Conservation (phyloP, 1,140 invertebrate genomes). For the Drosophila mayri region DNA sequence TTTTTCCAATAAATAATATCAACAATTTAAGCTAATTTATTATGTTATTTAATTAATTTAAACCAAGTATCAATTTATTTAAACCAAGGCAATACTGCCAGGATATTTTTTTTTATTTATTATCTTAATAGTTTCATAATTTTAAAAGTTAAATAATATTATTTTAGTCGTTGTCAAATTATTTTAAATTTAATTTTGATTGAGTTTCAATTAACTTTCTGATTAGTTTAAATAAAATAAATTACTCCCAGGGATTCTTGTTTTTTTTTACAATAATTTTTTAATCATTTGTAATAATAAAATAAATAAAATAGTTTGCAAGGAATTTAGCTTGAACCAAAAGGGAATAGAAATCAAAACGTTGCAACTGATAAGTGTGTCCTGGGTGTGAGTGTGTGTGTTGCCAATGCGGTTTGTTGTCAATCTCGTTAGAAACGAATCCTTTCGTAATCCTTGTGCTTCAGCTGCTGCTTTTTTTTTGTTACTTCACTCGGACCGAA, state of each 20-base stretch:
- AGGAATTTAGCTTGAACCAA: not conserved
- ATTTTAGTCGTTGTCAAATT: not conserved
- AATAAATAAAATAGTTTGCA: not conserved
- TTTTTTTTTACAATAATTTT: not conserved
- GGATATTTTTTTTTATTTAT: too few relatives aligned
- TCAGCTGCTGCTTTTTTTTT: conserved; percentile 73
- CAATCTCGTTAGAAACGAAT: conserved; percentile 83
- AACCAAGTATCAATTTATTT: not conserved
- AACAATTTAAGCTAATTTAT: not conserved
- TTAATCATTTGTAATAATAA: not conserved
- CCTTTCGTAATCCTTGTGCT: conserved; percentile 82
- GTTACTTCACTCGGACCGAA: conserved; percentile 29
- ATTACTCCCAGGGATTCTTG: not conserved
- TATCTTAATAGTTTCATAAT: too few relatives aligned
- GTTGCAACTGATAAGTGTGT: conserved; percentile 56
- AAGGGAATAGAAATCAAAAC: conserved; percentile 53
- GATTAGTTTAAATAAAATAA: not conserved
- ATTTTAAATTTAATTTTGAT: not conserved
- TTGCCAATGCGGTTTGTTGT: conserved; percentile 76
- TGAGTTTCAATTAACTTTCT: too few relatives aligned
- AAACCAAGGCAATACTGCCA: not conserved
- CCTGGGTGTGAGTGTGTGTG: not conserved
- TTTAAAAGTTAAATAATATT: too few relatives aligned
- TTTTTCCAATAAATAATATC: not conserved
- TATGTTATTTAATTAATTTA: not conserved